Evolutionary conservation across 2,797 vertebrate genomes (phyloP).

Genomic region (Crypturellus tataupa): DNA sequence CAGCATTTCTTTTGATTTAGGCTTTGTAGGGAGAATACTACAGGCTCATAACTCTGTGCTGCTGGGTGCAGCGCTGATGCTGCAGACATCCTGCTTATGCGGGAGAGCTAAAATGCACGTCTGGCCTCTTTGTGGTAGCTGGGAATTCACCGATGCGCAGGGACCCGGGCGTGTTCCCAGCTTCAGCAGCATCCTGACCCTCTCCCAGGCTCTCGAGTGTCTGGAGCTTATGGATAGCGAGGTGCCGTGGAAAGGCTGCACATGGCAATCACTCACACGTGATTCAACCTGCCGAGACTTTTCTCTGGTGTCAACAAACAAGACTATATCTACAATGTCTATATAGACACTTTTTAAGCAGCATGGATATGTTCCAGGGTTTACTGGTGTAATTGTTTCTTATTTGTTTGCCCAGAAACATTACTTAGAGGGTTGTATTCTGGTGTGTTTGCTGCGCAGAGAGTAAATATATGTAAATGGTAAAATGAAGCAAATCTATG

Average conservation of each 20-base stretch:
- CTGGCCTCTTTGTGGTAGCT: background rate
- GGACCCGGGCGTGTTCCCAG: background rate
- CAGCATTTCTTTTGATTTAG: background rate
- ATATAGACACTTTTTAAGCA: background rate
- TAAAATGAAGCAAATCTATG: background rate
- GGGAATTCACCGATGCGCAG: background rate
- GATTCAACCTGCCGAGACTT: background rate
- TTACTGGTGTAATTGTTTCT: background rate
- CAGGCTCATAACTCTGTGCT: fast-evolving
- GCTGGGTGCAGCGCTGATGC: background rate
- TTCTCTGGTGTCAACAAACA: background rate
- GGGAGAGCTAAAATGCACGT: background rate
- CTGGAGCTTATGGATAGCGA: background rate
- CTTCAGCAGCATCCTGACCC: background rate
- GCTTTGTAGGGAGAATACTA: background rate
- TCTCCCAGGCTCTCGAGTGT: background rate
- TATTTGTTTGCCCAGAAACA: background rate
- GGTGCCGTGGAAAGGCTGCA: background rate
- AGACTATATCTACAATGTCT: background rate
- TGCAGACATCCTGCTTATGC: fast-evolving
- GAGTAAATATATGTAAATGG: background rate
- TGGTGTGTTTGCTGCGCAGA: background rate
- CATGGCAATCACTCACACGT: background rate
- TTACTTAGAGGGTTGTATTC: background rate
- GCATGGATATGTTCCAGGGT: background rate